These are phyloP conservation scores for Polypedilum pembai DNA, from an alignment of 1,140 invertebrate species.

Conservation along the genomic window DNA sequence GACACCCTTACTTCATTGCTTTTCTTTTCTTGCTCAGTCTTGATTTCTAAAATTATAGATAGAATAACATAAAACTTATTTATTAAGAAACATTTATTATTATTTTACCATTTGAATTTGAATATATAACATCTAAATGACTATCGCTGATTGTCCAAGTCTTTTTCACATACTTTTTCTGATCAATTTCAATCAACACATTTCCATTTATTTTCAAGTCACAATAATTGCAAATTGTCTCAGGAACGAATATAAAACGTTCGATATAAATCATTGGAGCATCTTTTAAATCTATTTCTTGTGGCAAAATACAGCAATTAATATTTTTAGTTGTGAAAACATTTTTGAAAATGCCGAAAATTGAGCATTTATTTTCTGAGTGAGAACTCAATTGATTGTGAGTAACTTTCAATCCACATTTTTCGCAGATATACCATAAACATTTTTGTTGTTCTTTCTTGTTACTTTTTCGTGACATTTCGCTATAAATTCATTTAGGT, in stretches of 20 bases:
- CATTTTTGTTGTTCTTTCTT: not conserved
- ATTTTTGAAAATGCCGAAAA: not conserved
- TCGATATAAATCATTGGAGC: not conserved
- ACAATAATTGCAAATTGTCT: not conserved
- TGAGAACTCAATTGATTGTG: not conserved
- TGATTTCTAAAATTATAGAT: not conserved
- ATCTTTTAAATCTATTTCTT: not conserved
- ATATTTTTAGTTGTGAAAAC: not conserved
- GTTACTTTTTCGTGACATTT: not conserved
- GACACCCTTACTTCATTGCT: not conserved
- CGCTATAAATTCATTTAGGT: not conserved
- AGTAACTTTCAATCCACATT: not conserved
- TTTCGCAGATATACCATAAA: not conserved
- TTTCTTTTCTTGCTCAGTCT: not conserved
- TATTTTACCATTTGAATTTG: not conserved
- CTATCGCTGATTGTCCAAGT: not conserved
- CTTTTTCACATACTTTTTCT: not conserved
- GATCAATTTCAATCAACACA: not conserved
- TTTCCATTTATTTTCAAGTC: not conserved
- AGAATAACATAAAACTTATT: not conserved
- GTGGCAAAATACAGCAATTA: not conserved
- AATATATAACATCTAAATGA: not conserved
- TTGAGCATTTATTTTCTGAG: not conserved
- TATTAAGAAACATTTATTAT: not conserved
- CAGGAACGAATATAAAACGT: not conserved